Percentiles rank a stretch among this genome's conserved stretches.
Evolutionary conservation across 2,888 invertebrate species (phyloP).

Genomic region (Acheta domesticus): DNA sequence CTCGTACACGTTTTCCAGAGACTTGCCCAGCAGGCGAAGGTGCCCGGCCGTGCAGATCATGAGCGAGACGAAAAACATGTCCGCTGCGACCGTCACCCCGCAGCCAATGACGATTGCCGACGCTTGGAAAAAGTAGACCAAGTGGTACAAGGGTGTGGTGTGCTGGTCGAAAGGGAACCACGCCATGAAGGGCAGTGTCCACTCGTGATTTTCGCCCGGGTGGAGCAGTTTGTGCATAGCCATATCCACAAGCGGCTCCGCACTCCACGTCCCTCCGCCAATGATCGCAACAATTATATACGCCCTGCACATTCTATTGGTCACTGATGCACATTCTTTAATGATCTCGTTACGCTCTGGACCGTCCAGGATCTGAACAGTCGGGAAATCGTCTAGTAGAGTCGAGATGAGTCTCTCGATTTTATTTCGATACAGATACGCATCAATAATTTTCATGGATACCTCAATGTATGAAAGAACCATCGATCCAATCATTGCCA

Average conservation of each 20-base stretch:
- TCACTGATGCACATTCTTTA: background rate
- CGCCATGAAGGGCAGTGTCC: background rate
- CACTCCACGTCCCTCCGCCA: background rate
- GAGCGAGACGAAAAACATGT: background rate
- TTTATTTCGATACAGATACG: background rate
- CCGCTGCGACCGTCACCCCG: background rate
- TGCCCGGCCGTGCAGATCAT: background rate
- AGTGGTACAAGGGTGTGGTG: background rate
- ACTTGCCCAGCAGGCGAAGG: background rate
- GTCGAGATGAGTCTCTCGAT: background rate
- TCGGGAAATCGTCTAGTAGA: constrained; percentile 5
- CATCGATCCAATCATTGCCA: background rate
- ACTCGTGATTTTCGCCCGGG: background rate
- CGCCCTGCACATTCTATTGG: background rate
- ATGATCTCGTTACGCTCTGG: background rate
- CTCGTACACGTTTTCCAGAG: background rate
- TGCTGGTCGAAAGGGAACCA: background rate
- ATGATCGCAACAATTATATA: background rate
- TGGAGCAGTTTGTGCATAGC: background rate
- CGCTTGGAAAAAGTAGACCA: background rate
- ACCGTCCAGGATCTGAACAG: background rate
- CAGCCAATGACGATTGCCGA: background rate
- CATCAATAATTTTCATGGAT: background rate
- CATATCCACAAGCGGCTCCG: background rate
- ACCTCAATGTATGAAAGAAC: background rate